A percentile compares a stretch with the other conserved stretches of the same genome.
phyloP scores from a whole-genome alignment of 2,113 vertebrate species.

The Copsychus sechellarum region DNA sequence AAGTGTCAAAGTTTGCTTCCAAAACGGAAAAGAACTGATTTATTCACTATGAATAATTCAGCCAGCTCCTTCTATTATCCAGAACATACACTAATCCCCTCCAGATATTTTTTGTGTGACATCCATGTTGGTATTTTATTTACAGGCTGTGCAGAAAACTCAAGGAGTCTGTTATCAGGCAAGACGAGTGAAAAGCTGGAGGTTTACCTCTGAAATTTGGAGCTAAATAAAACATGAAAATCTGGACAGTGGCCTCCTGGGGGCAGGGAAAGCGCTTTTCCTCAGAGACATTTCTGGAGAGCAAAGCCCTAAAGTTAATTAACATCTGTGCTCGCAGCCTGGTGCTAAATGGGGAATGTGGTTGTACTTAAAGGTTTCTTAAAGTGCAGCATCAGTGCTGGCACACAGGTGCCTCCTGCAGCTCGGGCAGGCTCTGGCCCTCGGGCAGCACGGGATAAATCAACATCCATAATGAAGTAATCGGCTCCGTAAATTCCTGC shows the following conservation, averaged over 20 bases:
- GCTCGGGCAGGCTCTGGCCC: background rate
- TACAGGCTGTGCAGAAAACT: slow-evolving; percentile 15
- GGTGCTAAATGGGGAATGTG: background rate
- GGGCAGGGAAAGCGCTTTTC: background rate
- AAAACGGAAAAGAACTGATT: background rate
- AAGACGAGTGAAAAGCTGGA: background rate
- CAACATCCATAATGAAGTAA: background rate
- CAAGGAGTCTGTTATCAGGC: slow-evolving; percentile 5
- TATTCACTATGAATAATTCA: slow-evolving; percentile 55
- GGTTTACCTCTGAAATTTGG: slow-evolving; percentile 8
- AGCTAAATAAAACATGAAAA: slow-evolving; percentile 17
- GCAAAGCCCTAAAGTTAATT: slow-evolving; percentile 54
- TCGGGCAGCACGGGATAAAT: background rate
- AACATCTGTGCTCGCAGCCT: slow-evolving; percentile 1
- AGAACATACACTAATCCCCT: slow-evolving; percentile 43
- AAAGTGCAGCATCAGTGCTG: background rate
- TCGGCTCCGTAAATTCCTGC: background rate
- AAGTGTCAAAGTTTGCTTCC: slow-evolving; percentile 17
- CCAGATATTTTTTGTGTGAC: slow-evolving; percentile 51
- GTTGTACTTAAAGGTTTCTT: background rate
- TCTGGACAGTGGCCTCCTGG: slow-evolving; percentile 1
- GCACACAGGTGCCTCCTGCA: background rate
- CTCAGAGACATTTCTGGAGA: slow-evolving; percentile 42
- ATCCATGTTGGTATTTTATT: slow-evolving; percentile 45
- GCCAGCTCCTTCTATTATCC: slow-evolving; percentile 36